Evolutionary conservation across 2,113 vertebrate species (phyloP).

Genomic region (Megaptera novaeangliae): DNA sequence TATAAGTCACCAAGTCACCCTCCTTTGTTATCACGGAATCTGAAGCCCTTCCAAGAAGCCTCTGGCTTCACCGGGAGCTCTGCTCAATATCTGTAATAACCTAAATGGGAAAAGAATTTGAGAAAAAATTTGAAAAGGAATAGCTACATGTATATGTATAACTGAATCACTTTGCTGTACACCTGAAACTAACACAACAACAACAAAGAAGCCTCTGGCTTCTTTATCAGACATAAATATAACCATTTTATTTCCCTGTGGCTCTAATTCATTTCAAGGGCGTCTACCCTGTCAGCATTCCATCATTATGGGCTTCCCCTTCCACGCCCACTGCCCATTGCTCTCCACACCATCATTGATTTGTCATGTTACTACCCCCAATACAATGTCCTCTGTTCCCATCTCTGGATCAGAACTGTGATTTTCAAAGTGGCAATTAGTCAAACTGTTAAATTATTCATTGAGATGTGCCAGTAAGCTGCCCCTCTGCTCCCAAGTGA

Average conservation of each 20-base stretch:
- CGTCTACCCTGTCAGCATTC: not conserved
- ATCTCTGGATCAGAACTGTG: slow-evolving; percentile 5
- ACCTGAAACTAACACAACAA: not conserved
- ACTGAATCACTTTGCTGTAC: not conserved
- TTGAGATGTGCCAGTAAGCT: not conserved
- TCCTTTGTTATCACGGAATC: not conserved
- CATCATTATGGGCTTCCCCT: not conserved
- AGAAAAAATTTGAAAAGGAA: not conserved
- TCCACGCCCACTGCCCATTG: not conserved
- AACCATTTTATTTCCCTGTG: not conserved
- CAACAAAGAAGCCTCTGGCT: not conserved
- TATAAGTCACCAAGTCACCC: not conserved
- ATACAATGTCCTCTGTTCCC: not conserved
- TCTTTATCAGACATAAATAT: not conserved
- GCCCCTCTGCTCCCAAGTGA: not conserved
- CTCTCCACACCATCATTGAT: not conserved
- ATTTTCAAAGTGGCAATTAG: not conserved
- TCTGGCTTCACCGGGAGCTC: not conserved
- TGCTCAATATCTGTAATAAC: not conserved
- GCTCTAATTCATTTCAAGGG: not conserved
- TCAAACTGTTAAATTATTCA: not conserved
- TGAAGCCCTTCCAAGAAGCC: not conserved
- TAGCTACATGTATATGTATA: not conserved
- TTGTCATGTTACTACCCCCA: not conserved
- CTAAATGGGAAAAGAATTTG: not conserved